phyloP scores from a whole-genome alignment of 2,113 vertebrate species.

The Ivindomyrus marchei region DNA sequence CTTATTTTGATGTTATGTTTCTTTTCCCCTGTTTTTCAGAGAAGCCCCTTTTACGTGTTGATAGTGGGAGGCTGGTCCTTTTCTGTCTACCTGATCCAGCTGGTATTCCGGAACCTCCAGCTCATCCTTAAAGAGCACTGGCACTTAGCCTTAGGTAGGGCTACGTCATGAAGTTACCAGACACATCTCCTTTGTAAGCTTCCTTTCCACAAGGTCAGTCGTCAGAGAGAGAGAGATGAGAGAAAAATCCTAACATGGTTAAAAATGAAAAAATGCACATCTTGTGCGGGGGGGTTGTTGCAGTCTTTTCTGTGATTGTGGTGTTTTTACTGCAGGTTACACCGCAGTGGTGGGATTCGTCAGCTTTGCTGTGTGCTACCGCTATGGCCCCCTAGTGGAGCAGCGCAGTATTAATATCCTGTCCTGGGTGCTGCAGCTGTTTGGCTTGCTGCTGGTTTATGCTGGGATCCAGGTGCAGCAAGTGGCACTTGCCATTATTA shows the following conservation, averaged over 20 bases:
- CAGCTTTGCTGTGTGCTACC: slow-evolving; percentile 88
- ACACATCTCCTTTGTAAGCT: background rate
- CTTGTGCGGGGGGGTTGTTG: background rate
- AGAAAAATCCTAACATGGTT: background rate
- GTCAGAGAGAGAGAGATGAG: background rate
- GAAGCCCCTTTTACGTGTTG: slow-evolving; percentile 81
- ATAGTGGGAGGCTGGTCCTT: slow-evolving; percentile 92
- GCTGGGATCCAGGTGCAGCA: slow-evolving; percentile 78
- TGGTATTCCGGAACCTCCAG: slow-evolving; percentile 79
- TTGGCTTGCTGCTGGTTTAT: slow-evolving; percentile 80
- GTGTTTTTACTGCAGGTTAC: slow-evolving; percentile 62
- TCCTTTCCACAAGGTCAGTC: background rate
- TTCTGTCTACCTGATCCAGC: slow-evolving; percentile 86
- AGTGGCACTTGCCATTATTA: slow-evolving; percentile 68
- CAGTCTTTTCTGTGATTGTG: background rate
- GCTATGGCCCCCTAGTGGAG: slow-evolving; percentile 82
- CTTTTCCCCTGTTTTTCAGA: slow-evolving; percentile 57
- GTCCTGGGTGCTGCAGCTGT: slow-evolving; percentile 83
- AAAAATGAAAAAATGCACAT: background rate
- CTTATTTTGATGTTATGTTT: background rate
- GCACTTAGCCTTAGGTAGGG: slow-evolving; percentile 77
- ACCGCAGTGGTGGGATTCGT: slow-evolving; percentile 69
- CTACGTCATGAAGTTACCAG: background rate
- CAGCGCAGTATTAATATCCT: slow-evolving; percentile 84
- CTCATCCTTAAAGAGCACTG: slow-evolving; percentile 80